These are phyloP conservation scores for Aleiodes sp. DNA, from an alignment of 1,140 invertebrate genomes.

Conservation along the genomic window DNA sequence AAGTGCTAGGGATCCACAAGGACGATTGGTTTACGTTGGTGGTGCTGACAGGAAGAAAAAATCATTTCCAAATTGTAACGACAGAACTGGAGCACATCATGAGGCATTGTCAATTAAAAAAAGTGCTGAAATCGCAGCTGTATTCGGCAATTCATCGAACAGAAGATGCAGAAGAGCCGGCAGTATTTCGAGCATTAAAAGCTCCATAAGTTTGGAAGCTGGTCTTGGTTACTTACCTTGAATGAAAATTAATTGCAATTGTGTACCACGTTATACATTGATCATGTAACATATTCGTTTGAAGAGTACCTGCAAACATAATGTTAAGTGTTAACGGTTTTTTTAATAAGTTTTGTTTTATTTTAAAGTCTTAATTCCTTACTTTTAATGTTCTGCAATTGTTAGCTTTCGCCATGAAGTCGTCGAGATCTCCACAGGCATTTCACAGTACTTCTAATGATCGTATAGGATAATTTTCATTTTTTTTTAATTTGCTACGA, in stretches of 20 bases:
- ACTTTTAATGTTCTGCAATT: no score
- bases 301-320: constrained; percentile 1
- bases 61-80: constrained; percentile 44
- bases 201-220: constrained; percentile 61
- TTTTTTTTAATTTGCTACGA: constrained; percentile 26
- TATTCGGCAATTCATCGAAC: constrained; percentile 69
- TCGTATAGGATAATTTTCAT: constrained; percentile 5
- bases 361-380: no score
- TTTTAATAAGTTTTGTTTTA: no score
- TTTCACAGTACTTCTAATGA: constrained; percentile 18
- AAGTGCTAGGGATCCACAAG: constrained; percentile 68
- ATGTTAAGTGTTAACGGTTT: neutral
- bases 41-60: constrained; percentile 61
- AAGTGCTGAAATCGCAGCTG: constrained; percentile 85
- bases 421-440: constrained; percentile 11
- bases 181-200: constrained; percentile 58
- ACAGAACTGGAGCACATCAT: constrained; percentile 61
- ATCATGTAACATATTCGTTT: neutral
- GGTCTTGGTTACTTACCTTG: constrained; percentile 62
- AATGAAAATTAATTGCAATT: no score
- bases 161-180: constrained; percentile 52
- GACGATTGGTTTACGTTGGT: constrained; percentile 68
- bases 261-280: no score
- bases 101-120: constrained; percentile 87
- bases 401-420: neutral